Conservation (phyloP, 2,797 vertebrate genomes). For the Hemitrygon akajei region DNA sequence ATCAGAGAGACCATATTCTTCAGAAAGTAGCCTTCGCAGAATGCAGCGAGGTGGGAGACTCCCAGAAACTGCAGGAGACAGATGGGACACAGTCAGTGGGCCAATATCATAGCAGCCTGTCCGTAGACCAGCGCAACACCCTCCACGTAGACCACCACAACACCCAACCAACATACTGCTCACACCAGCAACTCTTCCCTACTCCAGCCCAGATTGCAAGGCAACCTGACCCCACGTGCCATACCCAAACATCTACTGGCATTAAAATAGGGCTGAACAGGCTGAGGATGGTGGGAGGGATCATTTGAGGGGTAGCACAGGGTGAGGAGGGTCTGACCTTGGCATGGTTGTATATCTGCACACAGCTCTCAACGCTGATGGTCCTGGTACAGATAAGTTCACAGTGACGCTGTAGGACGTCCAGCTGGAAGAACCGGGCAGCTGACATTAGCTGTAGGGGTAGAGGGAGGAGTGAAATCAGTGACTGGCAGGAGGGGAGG, state of each 20-base stretch:
- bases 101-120: neutral
- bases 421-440: constrained; percentile 97
- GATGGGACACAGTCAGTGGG: neutral
- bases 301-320: no score
- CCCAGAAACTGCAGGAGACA: constrained; percentile 74
- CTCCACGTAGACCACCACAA: neutral
- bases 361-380: constrained; percentile 91
- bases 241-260: no score
- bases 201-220: no score
- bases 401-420: constrained; percentile 97
- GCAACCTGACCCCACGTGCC: no score
- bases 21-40: constrained; percentile 95
- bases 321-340: constrained; percentile 62
- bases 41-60: constrained; percentile 79
- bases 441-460: constrained; percentile 83
- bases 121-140: neutral
- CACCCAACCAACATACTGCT: no score
- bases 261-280: no score
- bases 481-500: neutral
- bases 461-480: neutral
- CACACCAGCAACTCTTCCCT: no score
- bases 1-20: constrained; percentile 98
- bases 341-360: constrained; percentile 96
- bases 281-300: no score
- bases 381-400: constrained; percentile 98